Percentiles rank a stretch among this genome's conserved stretches.
Evolutionary conservation across 1,140 invertebrate genomes (phyloP).

Genomic region (Adelges cooleyi): DNA sequence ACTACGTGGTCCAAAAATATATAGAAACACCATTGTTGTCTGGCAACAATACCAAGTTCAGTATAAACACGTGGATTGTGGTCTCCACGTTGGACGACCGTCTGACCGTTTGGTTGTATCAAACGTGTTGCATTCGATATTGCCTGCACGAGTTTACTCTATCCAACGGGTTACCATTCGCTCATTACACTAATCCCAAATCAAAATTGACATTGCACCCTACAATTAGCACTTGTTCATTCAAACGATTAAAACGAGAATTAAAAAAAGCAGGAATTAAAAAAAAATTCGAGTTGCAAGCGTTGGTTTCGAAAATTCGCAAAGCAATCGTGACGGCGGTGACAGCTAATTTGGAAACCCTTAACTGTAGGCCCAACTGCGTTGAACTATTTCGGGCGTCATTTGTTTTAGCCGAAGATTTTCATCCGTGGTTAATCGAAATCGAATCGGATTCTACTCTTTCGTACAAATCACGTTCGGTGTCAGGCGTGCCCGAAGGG

Average conservation of each 20-base stretch:
- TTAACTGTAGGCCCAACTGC: background rate
- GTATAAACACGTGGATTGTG: background rate
- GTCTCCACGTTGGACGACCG: background rate
- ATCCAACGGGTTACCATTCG: no score
- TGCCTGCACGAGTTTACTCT: background rate
- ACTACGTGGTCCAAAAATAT: background rate
- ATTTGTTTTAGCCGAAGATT: background rate
- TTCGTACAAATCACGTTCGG: background rate
- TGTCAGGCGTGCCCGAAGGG: background rate
- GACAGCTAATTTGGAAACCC: no score
- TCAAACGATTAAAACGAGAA: background rate
- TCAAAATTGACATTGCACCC: background rate
- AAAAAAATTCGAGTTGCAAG: background rate
- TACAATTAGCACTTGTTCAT: background rate
- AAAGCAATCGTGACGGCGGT: background rate
- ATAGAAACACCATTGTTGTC: background rate
- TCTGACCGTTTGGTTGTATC: background rate
- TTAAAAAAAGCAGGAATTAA: background rate
- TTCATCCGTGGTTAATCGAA: background rate
- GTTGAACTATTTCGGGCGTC: background rate
- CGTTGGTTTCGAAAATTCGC: background rate
- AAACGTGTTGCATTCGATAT: background rate
- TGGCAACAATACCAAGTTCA: background rate
- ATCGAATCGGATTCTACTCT: background rate
- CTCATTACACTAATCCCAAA: background rate